Base-by-base conservation (phyloP, 2,888 invertebrate species). In the Drosophila picticornis region DNA sequence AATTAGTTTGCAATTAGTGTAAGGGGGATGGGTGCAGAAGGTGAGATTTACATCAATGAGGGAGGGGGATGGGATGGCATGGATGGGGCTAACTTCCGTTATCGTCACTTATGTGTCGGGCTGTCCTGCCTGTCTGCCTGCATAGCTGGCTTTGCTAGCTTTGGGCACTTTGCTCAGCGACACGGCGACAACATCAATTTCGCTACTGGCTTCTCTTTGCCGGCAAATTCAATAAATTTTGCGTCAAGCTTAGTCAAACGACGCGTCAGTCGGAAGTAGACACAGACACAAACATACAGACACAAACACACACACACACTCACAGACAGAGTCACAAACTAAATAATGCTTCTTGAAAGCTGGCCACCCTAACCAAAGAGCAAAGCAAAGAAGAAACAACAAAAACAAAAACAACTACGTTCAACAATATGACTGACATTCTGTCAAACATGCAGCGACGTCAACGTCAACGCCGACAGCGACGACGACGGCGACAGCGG, bases 401-500 rank as follows among this genome's bases (percentile, higher is more conserved):
- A 67, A 65, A 25, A 66, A 55, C 52, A 62, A 51, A 55, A 67
- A 72, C 61, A 66, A 63, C 66, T 38, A 53, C 71, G 66, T 62
- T 82, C 68, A 76, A 66, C 68, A 72, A 53, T 74, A 61, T 84
- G 90, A 84, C 85, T 84, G 86, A 88, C 90, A 88, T 85, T 88
- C 88, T 88, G 90, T 88, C 90, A 86, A 90, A 86, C 71, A 75
- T 85, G 78, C 85, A 79, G 75, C 77, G 66, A 73, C 84, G 77
- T 72, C 74, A 71, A 71, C 80, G 80, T 63, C 50, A 56, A 52
- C 65, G 51, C 25, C 72, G 66, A 55, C 75, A 38, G 50, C 69
- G 68, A 19, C 78, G 46, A 25, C 52, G 55, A 51, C 69, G 58
- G 13, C 72, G 66, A 38, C 72, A 40, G 50, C 70, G 69, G 56